These are phyloP conservation scores for Caenorhabditis japonica DNA, from an alignment of 2,888 invertebrate species.

Conservation along the genomic window DNA sequence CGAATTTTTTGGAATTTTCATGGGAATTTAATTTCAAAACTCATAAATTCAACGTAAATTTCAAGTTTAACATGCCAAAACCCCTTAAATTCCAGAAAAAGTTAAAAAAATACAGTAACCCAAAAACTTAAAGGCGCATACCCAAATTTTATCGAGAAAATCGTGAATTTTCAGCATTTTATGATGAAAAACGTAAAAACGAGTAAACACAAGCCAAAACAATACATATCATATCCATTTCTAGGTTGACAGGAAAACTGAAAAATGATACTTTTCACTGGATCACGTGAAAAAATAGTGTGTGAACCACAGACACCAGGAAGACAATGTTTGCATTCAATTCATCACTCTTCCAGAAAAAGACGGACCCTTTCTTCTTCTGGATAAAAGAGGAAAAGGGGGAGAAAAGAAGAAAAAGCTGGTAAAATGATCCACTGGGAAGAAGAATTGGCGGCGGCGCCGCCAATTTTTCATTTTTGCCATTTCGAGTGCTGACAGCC, in stretches of 20 bases:
- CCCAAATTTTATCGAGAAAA: no score
- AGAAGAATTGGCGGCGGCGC: conserved; percentile 10
- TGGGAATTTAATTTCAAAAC: no score
- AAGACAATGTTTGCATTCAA: conserved; percentile 37
- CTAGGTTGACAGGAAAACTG: conserved; percentile 27
- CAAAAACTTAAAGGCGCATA: no score
- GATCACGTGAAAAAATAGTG: conserved; percentile 9
- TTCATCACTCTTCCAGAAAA: conserved; percentile 11
- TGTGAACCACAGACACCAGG: neutral
- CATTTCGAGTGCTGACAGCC: conserved; percentile 43
- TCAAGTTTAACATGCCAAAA: no score
- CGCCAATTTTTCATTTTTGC: conserved; percentile 44
- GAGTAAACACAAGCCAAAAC: no score
- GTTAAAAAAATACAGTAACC: no score
- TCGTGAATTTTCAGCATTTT: no score
- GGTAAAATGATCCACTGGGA: conserved; percentile 47
- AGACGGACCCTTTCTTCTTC: no score
- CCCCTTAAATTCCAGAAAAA: no score
- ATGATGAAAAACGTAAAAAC: no score
- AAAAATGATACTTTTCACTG: conserved; percentile 15
- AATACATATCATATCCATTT: conserved; percentile 20
- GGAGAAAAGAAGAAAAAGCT: conserved; percentile 15
- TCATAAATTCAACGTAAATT: no score
- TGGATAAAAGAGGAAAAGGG: neutral
- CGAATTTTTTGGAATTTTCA: no score